phyloP scores from a whole-genome alignment of 2,113 vertebrate species.

The Ceyx margarethae region DNA sequence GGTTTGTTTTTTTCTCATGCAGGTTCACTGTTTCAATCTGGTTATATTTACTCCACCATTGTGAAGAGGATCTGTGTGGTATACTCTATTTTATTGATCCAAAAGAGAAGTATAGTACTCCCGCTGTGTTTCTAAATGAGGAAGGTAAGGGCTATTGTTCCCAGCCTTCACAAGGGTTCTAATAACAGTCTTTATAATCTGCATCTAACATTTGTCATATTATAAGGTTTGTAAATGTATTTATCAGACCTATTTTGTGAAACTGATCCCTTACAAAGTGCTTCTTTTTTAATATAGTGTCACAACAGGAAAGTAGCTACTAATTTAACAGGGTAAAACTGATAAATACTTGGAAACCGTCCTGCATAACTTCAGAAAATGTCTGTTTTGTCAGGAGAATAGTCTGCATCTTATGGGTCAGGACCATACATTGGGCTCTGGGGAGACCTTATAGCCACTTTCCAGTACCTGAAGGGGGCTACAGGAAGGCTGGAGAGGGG shows the following conservation, averaged over 20 bases:
- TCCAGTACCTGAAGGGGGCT: no score
- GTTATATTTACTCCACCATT: conserved; percentile 87
- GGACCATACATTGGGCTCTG: neutral
- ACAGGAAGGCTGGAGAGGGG: no score
- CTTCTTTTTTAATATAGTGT: neutral
- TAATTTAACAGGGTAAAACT: neutral
- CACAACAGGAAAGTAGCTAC: neutral
- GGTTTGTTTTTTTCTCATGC: conserved; percentile 33
- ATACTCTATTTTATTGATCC: conserved; percentile 86
- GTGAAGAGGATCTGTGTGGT: conserved; percentile 79
- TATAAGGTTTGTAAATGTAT: neutral
- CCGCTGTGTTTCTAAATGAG: conserved; percentile 84
- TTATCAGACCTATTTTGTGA: neutral
- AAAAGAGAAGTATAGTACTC: conserved; percentile 76
- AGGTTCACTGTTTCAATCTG: conserved; percentile 89
- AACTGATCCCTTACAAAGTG: neutral
- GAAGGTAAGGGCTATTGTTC: conserved; percentile 77
- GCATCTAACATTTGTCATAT: neutral
- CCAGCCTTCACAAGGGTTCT: neutral
- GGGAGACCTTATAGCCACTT: no score
- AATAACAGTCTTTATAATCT: neutral
- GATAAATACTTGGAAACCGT: neutral
- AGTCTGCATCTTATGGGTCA: neutral
- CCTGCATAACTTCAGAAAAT: neutral
- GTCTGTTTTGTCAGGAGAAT: neutral